Evolutionary conservation across 2,797 vertebrate genomes (phyloP).

Genomic region (Neosilurus mollespiculum): DNA sequence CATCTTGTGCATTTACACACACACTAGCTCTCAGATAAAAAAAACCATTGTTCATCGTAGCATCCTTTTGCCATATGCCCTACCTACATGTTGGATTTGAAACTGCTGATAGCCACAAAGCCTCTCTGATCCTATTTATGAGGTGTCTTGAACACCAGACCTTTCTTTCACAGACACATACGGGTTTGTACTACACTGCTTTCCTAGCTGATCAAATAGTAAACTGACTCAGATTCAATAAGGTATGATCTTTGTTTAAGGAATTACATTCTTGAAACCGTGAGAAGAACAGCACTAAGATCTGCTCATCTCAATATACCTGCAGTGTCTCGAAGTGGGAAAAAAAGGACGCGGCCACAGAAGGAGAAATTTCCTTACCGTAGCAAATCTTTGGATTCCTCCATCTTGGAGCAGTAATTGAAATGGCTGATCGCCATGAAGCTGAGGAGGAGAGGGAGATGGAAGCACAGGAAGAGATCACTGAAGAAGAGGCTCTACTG

Average conservation of each 20-base stretch:
- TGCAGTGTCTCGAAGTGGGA: background rate
- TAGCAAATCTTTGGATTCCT: background rate
- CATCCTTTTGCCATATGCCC: conserved; percentile 46
- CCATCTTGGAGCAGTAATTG: background rate
- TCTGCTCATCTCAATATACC: background rate
- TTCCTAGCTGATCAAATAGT: too few species aligned
- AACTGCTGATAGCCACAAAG: conserved; percentile 73
- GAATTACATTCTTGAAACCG: background rate
- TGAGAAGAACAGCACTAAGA: background rate
- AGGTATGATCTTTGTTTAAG: background rate
- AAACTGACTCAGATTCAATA: background rate
- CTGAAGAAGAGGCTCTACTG: conserved; percentile 52
- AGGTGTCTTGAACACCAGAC: conserved; percentile 54
- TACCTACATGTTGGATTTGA: conserved; percentile 67
- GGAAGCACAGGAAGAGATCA: conserved; percentile 59
- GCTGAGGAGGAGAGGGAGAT: conserved; percentile 43
- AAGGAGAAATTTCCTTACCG: background rate
- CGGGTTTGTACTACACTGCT: background rate
- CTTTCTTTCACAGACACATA: conserved; percentile 9
- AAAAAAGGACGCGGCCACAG: background rate
- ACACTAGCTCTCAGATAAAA: background rate
- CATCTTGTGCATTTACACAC: background rate
- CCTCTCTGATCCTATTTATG: conserved; percentile 66
- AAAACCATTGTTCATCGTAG: background rate
- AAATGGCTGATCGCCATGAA: conserved; percentile 63